A percentile compares a stretch with the other conserved stretches of the same genome.
Evolutionary conservation across 2,888 invertebrate genomes (phyloP).

Genomic region (Spisula solida): DNA sequence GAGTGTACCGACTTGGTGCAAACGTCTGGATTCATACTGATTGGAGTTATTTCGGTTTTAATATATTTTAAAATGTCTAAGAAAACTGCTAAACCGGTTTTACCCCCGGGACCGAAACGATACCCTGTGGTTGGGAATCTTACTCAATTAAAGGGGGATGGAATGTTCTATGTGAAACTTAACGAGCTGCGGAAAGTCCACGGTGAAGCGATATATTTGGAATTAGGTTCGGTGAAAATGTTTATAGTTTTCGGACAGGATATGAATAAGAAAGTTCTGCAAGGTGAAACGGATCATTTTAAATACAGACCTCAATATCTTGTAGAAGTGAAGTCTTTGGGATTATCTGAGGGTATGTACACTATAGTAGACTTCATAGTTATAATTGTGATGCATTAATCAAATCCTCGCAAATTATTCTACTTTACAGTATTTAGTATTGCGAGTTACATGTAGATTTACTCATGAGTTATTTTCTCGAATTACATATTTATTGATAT

Average conservation of each 20-base stretch:
- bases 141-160: conserved; percentile 59
- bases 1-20: not conserved
- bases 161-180: conserved; percentile 66
- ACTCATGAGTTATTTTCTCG: too few species aligned
- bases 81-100: conserved; percentile 17
- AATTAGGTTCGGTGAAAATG: conserved; percentile 61
- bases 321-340: conserved; percentile 60
- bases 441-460: too few species aligned
- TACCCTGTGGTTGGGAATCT: conserved; percentile 61
- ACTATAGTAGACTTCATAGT: not conserved
- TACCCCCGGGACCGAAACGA: conserved; percentile 58
- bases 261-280: conserved; percentile 52
- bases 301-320: conserved; percentile 65
- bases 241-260: conserved; percentile 66
- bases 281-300: conserved; percentile 47
- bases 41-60: not conserved
- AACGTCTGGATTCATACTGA: not conserved
- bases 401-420: too few species aligned
- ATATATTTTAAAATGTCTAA: conserved; percentile 13
- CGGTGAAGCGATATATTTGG: conserved; percentile 59
- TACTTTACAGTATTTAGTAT: too few species aligned
- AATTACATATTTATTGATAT: too few species aligned
- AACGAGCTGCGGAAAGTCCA: conserved; percentile 53
- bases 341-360: conserved; percentile 58
- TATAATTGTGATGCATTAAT: too few species aligned